Base-by-base conservation (phyloP, 30 jellyfish, hydroid and myxozoan genomes). In the Mastigias papua region DNA sequence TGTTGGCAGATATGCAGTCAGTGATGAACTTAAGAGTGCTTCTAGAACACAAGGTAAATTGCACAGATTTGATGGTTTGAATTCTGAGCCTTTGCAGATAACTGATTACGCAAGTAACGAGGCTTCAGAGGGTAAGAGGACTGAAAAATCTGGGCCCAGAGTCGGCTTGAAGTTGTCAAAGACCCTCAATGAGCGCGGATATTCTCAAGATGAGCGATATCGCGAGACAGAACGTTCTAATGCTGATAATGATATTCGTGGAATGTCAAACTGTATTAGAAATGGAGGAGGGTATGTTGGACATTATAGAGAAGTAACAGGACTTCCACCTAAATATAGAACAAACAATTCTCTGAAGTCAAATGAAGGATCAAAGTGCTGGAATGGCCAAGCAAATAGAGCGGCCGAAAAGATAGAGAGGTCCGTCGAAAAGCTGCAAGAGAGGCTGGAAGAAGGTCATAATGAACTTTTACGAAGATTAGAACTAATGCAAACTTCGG, bases 401-500 rank as follows among this genome's bases (percentile, higher is more conserved):
- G 83, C 65, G 15, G 22, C 95, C 5, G 85, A 74, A 49, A 86
- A 51, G 37, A 90, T 86, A 4, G 95, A 86, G 31, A 86, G 37
- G 9, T 75, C 95, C 8, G 89, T 86, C 27, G 90, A 86, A 66
- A 74, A 76, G 17, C 80, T 86, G 37, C 78, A 76, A 49, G 80
- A 51, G 17, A 74, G 80, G 64, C 71, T 86, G 31, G 87, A 74
- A 42, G 63, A 67, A 25, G 74, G 89, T 28, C 89, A 86, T 30
- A 23, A 61, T 21, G 88, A 86, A 61, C 87, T 86, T 65, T 22
- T 86, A 23, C 78, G 57, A 31, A 74, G 72, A 65, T 32, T 86
- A 16, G 86, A 76, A 25, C 69, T 13, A 16, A 76, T 86, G 57
- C 89, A 76, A 73, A 35, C 64, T 13, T 65, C 89, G 78, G 95